These are phyloP conservation scores for Butastur rufipennis DNA, from an alignment of 2,113 vertebrate genomes.

Conservation along the genomic window DNA sequence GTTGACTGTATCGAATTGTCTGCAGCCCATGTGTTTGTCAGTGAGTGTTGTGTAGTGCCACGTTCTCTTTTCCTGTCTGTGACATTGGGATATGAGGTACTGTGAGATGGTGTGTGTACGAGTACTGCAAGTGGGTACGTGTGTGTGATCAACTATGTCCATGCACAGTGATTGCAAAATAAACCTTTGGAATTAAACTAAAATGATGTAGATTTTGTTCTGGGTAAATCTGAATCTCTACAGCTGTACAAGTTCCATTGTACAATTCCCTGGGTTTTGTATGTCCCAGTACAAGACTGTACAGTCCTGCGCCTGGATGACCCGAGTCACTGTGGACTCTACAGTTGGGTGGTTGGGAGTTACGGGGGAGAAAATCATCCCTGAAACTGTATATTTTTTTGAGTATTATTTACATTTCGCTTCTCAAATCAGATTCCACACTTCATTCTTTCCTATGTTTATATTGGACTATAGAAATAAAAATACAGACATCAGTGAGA, in stretches of 20 bases:
- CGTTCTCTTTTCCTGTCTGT: background rate
- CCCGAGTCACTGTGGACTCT: background rate
- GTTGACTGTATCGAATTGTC: background rate
- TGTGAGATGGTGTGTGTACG: background rate
- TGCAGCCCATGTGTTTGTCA: background rate
- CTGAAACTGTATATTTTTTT: background rate
- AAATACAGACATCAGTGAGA: background rate
- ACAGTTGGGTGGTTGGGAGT: background rate
- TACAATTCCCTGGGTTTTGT: background rate
- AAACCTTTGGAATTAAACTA: background rate
- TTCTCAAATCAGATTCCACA: background rate
- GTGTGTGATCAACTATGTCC: background rate
- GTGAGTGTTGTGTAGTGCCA: background rate
- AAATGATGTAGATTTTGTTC: background rate
- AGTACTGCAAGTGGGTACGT: background rate
- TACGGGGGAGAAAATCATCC: background rate
- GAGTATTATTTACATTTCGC: background rate
- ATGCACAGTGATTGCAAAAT: background rate
- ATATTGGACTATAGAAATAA: background rate
- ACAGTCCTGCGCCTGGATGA: accelerated
- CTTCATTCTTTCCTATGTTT: background rate
- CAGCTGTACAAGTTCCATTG: background rate
- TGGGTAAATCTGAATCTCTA: background rate
- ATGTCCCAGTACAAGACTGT: background rate
- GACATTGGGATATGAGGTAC: background rate